Conservation (phyloP, 2,113 vertebrate species). For the Struthidea cinerea region DNA sequence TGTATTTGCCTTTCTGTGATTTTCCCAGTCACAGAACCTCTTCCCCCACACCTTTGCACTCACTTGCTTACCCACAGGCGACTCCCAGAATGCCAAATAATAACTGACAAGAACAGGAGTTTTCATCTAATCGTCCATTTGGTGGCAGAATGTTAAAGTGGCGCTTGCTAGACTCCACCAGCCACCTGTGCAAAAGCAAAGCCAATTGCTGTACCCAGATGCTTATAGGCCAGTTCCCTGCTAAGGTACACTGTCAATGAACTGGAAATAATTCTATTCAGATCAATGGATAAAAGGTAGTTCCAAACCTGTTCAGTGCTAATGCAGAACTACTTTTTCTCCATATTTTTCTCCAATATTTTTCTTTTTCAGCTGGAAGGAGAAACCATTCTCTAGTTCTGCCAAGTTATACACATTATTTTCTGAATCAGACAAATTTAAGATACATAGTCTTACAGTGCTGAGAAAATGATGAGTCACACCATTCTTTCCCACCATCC, state of each 20-base stretch:
- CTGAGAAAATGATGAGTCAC: conserved; percentile 19
- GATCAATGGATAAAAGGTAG: not conserved
- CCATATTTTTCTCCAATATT: not conserved
- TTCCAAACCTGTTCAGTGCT: not conserved
- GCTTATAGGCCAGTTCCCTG: not conserved
- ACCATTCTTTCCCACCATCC: not conserved
- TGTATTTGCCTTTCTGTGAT: not conserved
- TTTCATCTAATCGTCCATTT: not conserved
- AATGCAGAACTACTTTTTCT: not conserved
- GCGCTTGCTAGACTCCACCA: not conserved
- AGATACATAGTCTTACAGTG: not conserved
- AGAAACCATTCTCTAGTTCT: not conserved
- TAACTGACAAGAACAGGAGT: not conserved
- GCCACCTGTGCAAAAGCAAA: not conserved
- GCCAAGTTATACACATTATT: not conserved
- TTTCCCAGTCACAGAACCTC: not conserved
- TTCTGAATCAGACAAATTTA: not conserved
- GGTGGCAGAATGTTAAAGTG: not conserved
- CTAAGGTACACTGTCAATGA: not conserved
- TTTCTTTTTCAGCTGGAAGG: not conserved
- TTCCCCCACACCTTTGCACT: not conserved
- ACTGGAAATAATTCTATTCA: not conserved
- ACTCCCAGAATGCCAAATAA: not conserved
- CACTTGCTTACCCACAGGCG: not conserved
- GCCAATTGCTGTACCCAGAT: not conserved